Evolutionary conservation across 2,113 vertebrate species (phyloP).

Genomic region (Eretmochelys imbricata): DNA sequence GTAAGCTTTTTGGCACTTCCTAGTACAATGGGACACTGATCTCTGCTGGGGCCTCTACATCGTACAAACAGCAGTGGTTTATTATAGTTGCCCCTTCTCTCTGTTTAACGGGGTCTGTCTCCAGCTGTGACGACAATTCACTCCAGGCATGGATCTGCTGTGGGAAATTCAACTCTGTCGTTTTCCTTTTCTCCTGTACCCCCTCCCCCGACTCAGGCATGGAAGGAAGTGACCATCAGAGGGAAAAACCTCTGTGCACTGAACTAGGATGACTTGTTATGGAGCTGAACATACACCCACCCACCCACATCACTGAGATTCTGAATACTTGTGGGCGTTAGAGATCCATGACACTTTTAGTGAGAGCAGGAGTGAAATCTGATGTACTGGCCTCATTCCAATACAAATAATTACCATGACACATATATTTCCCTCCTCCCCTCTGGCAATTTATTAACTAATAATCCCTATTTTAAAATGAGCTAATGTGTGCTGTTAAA

Average conservation of each 20-base stretch:
- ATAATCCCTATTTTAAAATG: no score
- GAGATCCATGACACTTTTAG: neutral
- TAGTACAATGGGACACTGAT: neutral
- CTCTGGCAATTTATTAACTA: no score
- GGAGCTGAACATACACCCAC: neutral
- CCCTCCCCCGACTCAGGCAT: neutral
- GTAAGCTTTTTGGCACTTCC: neutral
- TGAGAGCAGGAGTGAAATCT: neutral
- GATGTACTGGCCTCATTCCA: neutral
- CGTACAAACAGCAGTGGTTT: neutral
- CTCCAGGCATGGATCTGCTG: neutral
- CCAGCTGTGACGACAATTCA: neutral
- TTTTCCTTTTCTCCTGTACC: neutral
- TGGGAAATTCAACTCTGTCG: neutral
- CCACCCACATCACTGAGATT: neutral
- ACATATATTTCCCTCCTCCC: neutral
- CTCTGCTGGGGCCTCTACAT: neutral
- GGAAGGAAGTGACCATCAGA: neutral
- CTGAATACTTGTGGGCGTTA: neutral
- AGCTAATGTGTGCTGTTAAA: no score
- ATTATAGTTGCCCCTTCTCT: neutral
- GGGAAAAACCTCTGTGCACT: neutral
- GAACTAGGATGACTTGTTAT: neutral
- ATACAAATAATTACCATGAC: neutral
- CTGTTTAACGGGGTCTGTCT: neutral